These are phyloP conservation scores for Aphidius ervi DNA, from an alignment of 1,140 invertebrate genomes.

Conservation along the genomic window DNA sequence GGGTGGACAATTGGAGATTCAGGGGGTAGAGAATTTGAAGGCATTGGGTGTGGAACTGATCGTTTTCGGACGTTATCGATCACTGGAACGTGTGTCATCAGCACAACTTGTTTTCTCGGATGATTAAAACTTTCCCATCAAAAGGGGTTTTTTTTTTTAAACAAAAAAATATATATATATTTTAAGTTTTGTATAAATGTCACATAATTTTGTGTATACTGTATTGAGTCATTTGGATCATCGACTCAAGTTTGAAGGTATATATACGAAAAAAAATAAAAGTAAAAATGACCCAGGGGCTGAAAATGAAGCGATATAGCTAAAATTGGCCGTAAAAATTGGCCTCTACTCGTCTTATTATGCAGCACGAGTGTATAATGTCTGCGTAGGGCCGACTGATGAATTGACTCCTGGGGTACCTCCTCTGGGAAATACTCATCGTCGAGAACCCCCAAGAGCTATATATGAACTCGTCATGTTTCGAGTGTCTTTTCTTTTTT, in stretches of 20 bases:
- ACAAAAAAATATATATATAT: too few relatives aligned
- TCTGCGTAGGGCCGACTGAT: constrained; percentile 24
- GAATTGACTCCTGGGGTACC: constrained; percentile 24
- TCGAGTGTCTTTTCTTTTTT: not conserved
- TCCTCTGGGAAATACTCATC: constrained; percentile 30
- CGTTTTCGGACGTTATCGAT: constrained; percentile 16
- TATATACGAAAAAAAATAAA: constrained; percentile 2
- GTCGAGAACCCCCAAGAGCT: not conserved
- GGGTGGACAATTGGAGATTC: too few relatives aligned
- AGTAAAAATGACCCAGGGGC: not conserved
- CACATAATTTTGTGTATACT: too few relatives aligned
- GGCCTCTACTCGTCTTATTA: constrained; percentile 23
- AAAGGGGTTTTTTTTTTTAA: constrained; percentile 15
- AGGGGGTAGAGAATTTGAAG: too few relatives aligned
- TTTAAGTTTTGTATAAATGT: too few relatives aligned
- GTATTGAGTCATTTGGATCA: too few relatives aligned
- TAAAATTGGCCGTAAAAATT: constrained; percentile 24
- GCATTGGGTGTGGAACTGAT: constrained; percentile 11
- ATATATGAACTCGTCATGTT: constrained; percentile 1
- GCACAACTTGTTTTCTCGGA: constrained; percentile 5
- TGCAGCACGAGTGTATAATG: constrained; percentile 18
- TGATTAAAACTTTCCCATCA: constrained; percentile 19
- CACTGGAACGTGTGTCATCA: constrained; percentile 19
- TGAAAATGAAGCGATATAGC: constrained; percentile 12
- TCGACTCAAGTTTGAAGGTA: not conserved